phyloP scores from a whole-genome alignment of 2,888 invertebrate genomes.

The Erebia aethiops region DNA sequence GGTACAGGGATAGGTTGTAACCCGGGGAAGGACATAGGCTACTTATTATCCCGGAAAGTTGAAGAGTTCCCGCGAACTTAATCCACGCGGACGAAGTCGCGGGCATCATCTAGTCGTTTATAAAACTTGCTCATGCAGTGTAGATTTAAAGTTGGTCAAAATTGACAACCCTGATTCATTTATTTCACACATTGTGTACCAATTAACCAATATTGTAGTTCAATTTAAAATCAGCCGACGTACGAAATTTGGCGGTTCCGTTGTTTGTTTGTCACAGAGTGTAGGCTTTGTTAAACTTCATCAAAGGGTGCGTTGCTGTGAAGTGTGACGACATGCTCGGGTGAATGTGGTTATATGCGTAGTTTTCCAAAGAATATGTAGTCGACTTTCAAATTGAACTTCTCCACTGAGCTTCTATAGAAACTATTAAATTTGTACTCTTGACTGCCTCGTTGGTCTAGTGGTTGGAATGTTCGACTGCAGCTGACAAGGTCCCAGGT shows the following conservation, averaged over 20 bases:
- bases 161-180: not conserved
- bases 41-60: no score
- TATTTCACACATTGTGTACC: not conserved
- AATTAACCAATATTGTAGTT: conserved; percentile 15
- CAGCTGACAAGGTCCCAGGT: no score
- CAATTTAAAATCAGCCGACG: conserved; percentile 1
- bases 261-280: conserved; percentile 16
- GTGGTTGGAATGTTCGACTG: no score
- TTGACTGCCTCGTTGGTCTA: no score
- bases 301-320: conserved; percentile 28
- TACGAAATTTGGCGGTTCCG: conserved; percentile 6
- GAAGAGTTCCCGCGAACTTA: no score
- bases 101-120: not conserved
- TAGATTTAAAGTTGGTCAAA: not conserved
- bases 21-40: no score
- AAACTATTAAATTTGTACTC: conserved; percentile 2
- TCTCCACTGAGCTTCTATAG: conserved; percentile 4
- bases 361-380: conserved; percentile 19
- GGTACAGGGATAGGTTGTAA: no score
- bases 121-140: not conserved
- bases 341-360: conserved; percentile 9
- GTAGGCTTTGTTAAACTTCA: conserved; percentile 29
- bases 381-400: conserved; percentile 17
- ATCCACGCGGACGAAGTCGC: no score
- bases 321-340: conserved; percentile 15